Base-by-base conservation (phyloP, 2,888 invertebrate species). In the Drosophila maculinotata region DNA sequence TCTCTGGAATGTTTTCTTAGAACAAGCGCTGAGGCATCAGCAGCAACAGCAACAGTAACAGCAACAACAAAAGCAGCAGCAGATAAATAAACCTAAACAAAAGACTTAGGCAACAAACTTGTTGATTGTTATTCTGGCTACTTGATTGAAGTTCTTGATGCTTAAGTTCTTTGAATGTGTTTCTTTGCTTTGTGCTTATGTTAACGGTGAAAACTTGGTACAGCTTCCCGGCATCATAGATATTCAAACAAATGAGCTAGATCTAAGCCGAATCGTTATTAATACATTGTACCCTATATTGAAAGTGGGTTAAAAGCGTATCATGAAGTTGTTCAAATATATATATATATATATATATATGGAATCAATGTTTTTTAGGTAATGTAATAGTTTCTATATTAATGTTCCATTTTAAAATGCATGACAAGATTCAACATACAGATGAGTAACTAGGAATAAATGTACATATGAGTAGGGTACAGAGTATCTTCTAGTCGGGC, bases 41-140 rank as follows among this genome's bases (percentile, higher is more conserved):
- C 41, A 12, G n/a, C 20, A 12, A 6, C 20, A 38, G 47, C 14
- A 17, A 20, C 20, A 23, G 12, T 1, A 14, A 14, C 6, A 7
- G 15, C 15, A 35, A 35, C 41, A 15, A 10, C 10, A 3, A 17
- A n/a, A 28, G 45, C n/a, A 25, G n/a, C n/a, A n/a, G n/a, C n/a
- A n/a, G n/a, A n/a, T 1, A 14, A 14, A 6, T 2, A 15, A 20
- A 15, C 28, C 28, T 25, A 42, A 73, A 81, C 84, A 81, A 87
- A 84, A 81, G 85, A 85, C 77, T 84, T 68, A 67, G 72, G 64
- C 74, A 81, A 81, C 81, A 58, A 84, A 76, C 84, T 73, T 48
- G 60, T 38, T 75, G 74, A 66, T 80, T 84, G 71, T 71, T n/a
- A n/a, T 76, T 59, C 4, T 44, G 49, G 25, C 30, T 49, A 38